A percentile compares a stretch with the other conserved stretches of the same genome.
phyloP scores from a whole-genome alignment of 2,888 invertebrate species.

The Zeuzera pyrina region DNA sequence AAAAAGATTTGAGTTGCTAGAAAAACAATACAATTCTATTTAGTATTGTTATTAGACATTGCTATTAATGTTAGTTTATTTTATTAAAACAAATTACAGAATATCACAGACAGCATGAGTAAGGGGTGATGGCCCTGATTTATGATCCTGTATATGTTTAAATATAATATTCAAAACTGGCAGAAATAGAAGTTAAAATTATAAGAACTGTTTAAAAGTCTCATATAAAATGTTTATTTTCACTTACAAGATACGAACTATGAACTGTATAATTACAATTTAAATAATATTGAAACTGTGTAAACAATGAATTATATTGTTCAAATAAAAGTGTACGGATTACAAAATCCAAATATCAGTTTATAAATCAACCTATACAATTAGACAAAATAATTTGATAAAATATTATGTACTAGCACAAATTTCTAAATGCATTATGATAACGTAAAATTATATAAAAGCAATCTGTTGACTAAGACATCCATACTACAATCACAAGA shows the following conservation, averaged over 20 bases:
- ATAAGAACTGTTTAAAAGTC: constrained; percentile 52
- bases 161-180: too few relatives aligned
- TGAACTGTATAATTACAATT: constrained; percentile 50
- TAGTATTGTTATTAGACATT: not conserved
- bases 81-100: too few relatives aligned
- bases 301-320: not conserved
- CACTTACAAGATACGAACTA: constrained; percentile 63
- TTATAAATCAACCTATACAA: constrained; percentile 28
- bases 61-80: too few relatives aligned
- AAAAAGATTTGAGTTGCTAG: too few relatives aligned
- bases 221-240: constrained; percentile 73
- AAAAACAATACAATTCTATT: not conserved
- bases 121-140: not conserved
- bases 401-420: constrained; percentile 52
- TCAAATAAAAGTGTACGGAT: not conserved
- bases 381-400: constrained; percentile 63
- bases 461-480: constrained; percentile 49
- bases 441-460: constrained; percentile 51
- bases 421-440: constrained; percentile 61
- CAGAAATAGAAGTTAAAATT: too few relatives aligned
- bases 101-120: not conserved
- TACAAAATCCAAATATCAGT: constrained; percentile 10
- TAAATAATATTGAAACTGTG: not conserved
- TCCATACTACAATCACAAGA: constrained; percentile 64
- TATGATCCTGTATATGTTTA: too few relatives aligned